Percentiles rank a stretch among this genome's conserved stretches.
phyloP scores from a whole-genome alignment of 2,888 invertebrate species.

The Hecatera dysodea region DNA sequence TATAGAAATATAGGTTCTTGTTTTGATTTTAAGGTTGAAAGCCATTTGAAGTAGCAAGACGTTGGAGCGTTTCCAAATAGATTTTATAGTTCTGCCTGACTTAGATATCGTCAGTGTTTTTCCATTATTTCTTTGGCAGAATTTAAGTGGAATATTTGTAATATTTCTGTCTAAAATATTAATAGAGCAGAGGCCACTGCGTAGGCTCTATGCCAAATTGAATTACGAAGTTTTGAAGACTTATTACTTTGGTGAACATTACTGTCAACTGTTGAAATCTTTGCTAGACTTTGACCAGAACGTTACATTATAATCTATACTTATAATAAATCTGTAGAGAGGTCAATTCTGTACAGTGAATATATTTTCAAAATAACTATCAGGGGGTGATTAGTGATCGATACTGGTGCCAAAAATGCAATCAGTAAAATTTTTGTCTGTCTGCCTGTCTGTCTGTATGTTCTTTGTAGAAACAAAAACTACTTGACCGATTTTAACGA shows the following conservation, averaged over 20 bases:
- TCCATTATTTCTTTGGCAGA: conserved; percentile 45
- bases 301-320: no score
- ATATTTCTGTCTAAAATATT: conserved; percentile 10
- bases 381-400: no score
- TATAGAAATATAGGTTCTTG: conserved; percentile 3
- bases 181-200: neutral
- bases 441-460: no score
- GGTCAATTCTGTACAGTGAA: no score
- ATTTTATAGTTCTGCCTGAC: conserved; percentile 38
- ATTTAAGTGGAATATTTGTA: conserved; percentile 4
- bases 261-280: neutral
- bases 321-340: no score
- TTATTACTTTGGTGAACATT: neutral
- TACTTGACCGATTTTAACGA: no score
- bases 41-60: conserved; percentile 35
- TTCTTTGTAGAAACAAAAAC: no score
- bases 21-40: conserved; percentile 45
- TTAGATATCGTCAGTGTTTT: conserved; percentile 23
- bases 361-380: no score
- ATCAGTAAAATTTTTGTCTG: no score
- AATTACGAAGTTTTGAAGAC: neutral
- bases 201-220: conserved; percentile 15
- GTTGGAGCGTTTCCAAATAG: conserved; percentile 57
- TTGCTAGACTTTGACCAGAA: no score
- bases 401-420: no score